Evolutionary conservation across 35 echinoderm and acorn worm species (phyloP).

Genomic region (Heliocidaris erythrogramma): DNA sequence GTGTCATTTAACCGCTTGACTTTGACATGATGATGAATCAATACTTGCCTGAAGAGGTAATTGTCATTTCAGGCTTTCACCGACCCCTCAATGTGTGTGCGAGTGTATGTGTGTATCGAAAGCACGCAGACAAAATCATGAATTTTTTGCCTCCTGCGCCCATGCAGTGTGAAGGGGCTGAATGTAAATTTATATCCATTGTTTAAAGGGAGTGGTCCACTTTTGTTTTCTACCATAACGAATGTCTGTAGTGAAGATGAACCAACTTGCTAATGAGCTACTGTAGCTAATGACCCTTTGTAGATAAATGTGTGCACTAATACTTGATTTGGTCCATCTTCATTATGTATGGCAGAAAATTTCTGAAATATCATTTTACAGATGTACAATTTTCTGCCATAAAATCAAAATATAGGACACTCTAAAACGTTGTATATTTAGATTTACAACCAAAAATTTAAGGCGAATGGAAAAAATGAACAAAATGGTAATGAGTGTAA

Average conservation of each 20-base stretch:
- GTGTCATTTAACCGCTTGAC: slow-evolving; percentile 14
- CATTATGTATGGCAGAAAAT: not conserved
- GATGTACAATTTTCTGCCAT: not conserved
- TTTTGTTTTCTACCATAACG: not conserved
- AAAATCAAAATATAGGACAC: too few species aligned
- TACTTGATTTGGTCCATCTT: not conserved
- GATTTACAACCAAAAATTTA: too few species aligned
- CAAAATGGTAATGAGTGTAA: too few species aligned
- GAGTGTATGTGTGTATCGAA: not conserved
- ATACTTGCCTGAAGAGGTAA: not conserved
- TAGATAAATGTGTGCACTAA: not conserved
- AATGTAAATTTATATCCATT: slow-evolving; percentile 19
- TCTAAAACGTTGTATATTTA: too few species aligned
- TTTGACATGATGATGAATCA: slow-evolving; percentile 31
- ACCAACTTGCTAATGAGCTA: not conserved
- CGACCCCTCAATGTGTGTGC: not conserved
- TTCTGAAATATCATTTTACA: not conserved
- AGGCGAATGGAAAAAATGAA: too few species aligned
- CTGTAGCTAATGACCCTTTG: not conserved
- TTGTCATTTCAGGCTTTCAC: slow-evolving; percentile 11
- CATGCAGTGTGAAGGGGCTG: not conserved
- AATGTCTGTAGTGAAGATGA: not conserved
- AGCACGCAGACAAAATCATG: not conserved
- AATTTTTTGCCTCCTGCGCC: not conserved
- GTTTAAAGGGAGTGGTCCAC: not conserved